Evolutionary conservation across 2,888 invertebrate species (phyloP).

Genomic region (Cylloceria caligata): DNA sequence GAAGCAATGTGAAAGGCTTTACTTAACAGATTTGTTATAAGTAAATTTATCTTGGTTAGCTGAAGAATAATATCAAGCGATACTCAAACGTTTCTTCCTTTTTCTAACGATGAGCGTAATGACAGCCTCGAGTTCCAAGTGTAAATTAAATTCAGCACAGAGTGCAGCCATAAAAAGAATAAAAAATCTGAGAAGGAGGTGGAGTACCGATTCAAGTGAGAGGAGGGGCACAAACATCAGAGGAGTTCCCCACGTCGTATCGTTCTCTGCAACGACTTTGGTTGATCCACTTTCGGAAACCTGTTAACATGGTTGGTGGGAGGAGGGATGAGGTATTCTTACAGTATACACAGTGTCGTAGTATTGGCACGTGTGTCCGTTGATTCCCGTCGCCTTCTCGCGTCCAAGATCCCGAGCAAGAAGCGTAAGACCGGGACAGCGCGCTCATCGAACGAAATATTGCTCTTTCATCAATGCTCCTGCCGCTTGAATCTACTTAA

Average conservation of each 20-base stretch:
- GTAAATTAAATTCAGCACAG: neutral
- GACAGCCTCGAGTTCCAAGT: neutral
- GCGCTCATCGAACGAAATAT: slow-evolving; percentile 5
- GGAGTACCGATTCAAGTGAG: neutral
- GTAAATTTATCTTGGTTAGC: too few species aligned
- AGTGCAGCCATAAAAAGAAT: slow-evolving; percentile 2
- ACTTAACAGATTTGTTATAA: too few species aligned
- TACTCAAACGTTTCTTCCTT: too few species aligned
- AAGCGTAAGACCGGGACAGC: neutral
- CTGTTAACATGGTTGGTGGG: slow-evolving; percentile 45
- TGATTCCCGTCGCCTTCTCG: slow-evolving; percentile 9
- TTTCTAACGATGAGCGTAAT: too few species aligned
- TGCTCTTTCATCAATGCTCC: slow-evolving; percentile 15
- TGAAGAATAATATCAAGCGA: too few species aligned
- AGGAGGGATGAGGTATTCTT: slow-evolving; percentile 20
- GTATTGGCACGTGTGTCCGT: slow-evolving; percentile 25
- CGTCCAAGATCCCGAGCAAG: slow-evolving; percentile 4
- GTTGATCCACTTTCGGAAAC: slow-evolving; percentile 63
- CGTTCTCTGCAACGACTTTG: slow-evolving; percentile 20
- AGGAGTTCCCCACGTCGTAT: neutral
- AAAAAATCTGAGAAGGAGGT: neutral
- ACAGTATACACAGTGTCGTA: slow-evolving; percentile 9
- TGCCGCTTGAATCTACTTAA: neutral
- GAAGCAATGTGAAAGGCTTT: too few species aligned
- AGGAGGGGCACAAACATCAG: neutral